Conservation (phyloP, 2,797 vertebrate species). For the Linurgus olivaceus region DNA sequence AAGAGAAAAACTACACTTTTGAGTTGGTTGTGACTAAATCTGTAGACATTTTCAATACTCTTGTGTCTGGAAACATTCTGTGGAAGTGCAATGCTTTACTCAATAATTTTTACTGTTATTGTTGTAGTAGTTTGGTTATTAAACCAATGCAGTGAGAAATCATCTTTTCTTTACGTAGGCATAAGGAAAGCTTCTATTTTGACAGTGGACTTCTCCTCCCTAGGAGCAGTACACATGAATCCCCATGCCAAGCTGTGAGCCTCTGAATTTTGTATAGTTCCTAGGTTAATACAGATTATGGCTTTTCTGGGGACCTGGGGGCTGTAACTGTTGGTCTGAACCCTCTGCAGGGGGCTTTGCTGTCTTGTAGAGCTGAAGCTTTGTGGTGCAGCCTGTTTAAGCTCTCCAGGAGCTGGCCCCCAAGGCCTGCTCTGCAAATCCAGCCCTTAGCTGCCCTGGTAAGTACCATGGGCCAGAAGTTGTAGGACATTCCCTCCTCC, state of each 20-base stretch:
- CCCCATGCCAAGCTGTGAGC: accelerated
- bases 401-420: not conserved
- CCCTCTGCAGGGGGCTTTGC: not conserved
- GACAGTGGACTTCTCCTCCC: not conserved
- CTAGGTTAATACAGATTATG: no score
- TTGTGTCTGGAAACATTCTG: not conserved
- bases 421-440: not conserved
- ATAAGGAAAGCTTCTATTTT: not conserved
- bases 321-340: not conserved
- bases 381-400: not conserved
- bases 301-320: not conserved
- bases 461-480: not conserved
- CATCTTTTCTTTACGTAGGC: not conserved
- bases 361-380: not conserved
- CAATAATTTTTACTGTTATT: not conserved
- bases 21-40: not conserved
- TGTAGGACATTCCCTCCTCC: not conserved
- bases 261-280: not conserved
- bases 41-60: not conserved
- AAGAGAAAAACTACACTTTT: not conserved
- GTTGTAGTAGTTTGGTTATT: not conserved
- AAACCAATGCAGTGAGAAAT: not conserved
- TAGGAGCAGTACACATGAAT: not conserved
- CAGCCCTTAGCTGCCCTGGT: not conserved
- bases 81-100: not conserved